Evolutionary conservation across 2,888 invertebrate genomes (phyloP), one percentile per base, ranked within the genome.

Genomic region (Cataglyphis livida): DNA sequence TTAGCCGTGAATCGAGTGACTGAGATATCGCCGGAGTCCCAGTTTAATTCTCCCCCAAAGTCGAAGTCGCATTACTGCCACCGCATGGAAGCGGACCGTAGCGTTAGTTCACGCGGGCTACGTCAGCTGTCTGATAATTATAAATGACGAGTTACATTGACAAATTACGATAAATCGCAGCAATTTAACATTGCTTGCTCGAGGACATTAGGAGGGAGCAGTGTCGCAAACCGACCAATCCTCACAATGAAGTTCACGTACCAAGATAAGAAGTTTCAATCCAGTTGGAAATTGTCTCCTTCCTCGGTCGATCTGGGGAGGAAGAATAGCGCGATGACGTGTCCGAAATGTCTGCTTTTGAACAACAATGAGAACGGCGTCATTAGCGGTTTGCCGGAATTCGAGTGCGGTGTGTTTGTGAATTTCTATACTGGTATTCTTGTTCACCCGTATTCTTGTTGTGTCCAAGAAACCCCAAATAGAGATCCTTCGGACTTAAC

Each of bases 241-340:
- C 32, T 32, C 25, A 81, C 73, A 73, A 78, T 78, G 68, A 85
- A 70, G 10, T 6, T 61, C 66, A 62, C 62, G 62, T 54, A 44
- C 57, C 84, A 81, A 61, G 78, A 78, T 74, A 88, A 85, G 82
- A 76, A 65, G 59, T 59, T 61, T 51, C 82, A 81, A 82, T 84
- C 76, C 73, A 21, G 54, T 73, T 62, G 73, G 79, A 89, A 84
- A 84, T 74, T 85, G 70, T 21, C 38, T 32, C 25, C 57, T 62
- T 66, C 75, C 81, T 61, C 74, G 51, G 62, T 25, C 48, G 64
- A 59, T 32, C 65, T 82, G 35, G 81, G 81, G 18, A 88, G 88
- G 68, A 88, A 83, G 68, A 88, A 90, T 71, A 92, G 91, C 76
- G 88, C 92, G 18, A 82, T 88, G 84, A 74, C 75, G 35, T 41